Conservation (phyloP, 2,113 vertebrate genomes). For the Chamaea fasciata region DNA sequence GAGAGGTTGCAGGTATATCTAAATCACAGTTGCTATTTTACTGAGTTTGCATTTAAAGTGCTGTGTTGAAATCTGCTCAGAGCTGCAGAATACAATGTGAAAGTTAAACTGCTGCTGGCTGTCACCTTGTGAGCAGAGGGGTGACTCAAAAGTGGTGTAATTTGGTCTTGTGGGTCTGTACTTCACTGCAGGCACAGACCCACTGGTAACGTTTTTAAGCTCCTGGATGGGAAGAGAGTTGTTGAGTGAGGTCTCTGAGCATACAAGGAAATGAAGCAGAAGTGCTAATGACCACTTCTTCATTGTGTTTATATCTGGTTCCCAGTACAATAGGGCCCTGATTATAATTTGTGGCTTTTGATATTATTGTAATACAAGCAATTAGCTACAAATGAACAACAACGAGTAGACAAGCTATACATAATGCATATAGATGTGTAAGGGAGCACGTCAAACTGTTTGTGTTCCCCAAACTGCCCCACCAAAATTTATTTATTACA, state of each 20-base stretch:
- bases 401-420: neutral
- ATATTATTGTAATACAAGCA: slow-evolving; percentile 10
- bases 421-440: neutral
- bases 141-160: neutral
- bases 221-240: neutral
- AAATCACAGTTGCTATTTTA: neutral
- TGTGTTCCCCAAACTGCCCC: neutral
- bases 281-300: neutral
- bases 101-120: neutral
- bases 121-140: neutral
- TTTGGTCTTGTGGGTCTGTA: neutral
- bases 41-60: neutral
- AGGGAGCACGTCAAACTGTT: neutral
- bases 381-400: slow-evolving; percentile 8
- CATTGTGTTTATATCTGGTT: slow-evolving; percentile 1
- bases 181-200: neutral
- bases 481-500: neutral
- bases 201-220: neutral
- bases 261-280: neutral
- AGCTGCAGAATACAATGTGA: neutral
- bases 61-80: neutral
- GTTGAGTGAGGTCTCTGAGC: neutral
- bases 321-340: neutral
- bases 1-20: neutral
- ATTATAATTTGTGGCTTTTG: slow-evolving; percentile 36